These are phyloP conservation scores for Mormyrops boulengeri DNA, from an alignment of 2,797 vertebrate species.

Conservation along the genomic window DNA sequence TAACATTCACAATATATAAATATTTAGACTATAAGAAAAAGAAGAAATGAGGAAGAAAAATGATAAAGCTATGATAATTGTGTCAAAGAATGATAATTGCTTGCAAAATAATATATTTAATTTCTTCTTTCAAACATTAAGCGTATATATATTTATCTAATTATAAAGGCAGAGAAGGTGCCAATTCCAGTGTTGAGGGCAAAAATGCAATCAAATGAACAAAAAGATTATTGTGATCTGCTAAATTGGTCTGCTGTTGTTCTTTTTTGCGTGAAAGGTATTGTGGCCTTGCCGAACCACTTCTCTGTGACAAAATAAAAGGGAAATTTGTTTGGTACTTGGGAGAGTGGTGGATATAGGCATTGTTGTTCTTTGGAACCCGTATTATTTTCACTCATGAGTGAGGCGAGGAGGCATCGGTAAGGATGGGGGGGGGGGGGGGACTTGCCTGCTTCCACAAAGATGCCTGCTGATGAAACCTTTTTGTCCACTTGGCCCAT, in stretches of 20 bases:
- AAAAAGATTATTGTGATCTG: neutral
- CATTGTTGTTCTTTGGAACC: neutral
- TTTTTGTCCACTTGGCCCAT: neutral
- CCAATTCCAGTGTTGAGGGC: neutral
- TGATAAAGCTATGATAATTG: constrained; percentile 19
- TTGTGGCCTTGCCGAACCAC: neutral
- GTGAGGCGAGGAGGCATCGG: neutral
- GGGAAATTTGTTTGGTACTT: neutral
- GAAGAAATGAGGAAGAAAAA: constrained; percentile 36
- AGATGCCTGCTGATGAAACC: neutral
- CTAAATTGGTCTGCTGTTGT: neutral
- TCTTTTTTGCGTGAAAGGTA: neutral
- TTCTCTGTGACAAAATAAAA: neutral
- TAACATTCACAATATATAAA: constrained; percentile 55
- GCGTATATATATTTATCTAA: neutral
- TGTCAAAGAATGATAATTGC: constrained; percentile 40
- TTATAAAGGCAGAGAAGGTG: neutral
- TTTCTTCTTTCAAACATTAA: neutral
- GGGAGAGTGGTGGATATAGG: neutral
- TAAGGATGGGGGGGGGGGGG: neutral
- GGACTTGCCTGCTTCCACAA: neutral
- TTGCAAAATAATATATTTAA: constrained; percentile 43
- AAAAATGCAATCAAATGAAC: neutral
- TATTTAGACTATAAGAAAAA: constrained; percentile 41
- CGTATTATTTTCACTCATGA: neutral